Base-by-base conservation (phyloP, 37 sponge, comb jelly and placozoan species). In the Beroe ovata region DNA sequence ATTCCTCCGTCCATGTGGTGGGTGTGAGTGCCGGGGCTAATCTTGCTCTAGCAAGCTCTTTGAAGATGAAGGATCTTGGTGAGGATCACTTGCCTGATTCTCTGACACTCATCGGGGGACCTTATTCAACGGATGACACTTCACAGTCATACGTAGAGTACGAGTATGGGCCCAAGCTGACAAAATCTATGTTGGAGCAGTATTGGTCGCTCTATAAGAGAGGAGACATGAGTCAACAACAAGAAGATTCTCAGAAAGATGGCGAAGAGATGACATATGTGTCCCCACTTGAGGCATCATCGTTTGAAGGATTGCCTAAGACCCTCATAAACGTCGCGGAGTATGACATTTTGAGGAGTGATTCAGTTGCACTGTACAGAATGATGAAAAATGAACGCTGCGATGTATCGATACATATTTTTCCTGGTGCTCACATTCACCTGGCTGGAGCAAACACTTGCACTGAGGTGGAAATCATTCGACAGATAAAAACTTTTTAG, bases 11-110 rank as follows among this genome's bases (percentile, higher is more conserved):
- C 14, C 69, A 66, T 30, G 16, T 77, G 33, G 23, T 77, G 21
- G 84, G 84, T 42, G 84, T 77, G 25, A 77, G 84, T 77, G 84
- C 84, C 1, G 84, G 84, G 8, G 84, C 84, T 36, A 77, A 77
- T 25, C 47, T 77, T 26, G 84, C 84, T 25, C 84, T 77, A 21
- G 35, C 84, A 6, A 39, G 39, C 20, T 39, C 28, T 23, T 25
- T 77, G 41, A n/a, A 42, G 21, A 20, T 77, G 8, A 23, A 0
- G 3, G 54, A 77, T 23, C 8, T 42, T 4, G 54, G 54, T 21
- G 54, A 77, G n/a, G 21, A 77, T 1, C 54, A 2, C n/a, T 0
- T 38, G 26, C 42, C 54, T 3, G 28, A 1, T 28, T 39, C 84
- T 16, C 47, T 77, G 20, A 23, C 28, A 0, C 28, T 77, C 16